These are phyloP conservation scores for Vulpes lagopus DNA, from an alignment of 2,113 vertebrate genomes.

Conservation along the genomic window DNA sequence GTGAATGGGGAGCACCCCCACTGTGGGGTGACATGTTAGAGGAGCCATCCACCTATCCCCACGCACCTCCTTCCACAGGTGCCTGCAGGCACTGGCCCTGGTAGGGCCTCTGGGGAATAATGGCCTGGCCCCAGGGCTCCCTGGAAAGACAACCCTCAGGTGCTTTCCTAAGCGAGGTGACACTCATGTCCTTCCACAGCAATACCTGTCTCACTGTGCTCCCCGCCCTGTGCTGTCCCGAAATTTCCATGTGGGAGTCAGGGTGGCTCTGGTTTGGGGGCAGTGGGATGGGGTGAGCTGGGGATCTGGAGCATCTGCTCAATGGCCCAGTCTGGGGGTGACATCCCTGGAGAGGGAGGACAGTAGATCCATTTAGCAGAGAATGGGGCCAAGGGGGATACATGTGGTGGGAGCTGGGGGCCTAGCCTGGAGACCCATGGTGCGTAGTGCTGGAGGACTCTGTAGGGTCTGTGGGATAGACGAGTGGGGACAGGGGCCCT, in stretches of 20 bases:
- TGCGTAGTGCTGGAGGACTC: background rate
- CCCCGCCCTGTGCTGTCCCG: background rate
- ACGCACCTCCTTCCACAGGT: fast-evolving
- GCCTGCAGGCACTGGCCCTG: background rate
- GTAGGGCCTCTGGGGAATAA: background rate
- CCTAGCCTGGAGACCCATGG: background rate
- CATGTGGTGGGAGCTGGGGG: background rate
- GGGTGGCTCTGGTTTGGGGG: background rate
- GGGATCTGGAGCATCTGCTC: background rate
- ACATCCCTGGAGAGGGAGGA: background rate
- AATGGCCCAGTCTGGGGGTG: background rate
- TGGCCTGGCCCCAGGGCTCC: too few relatives aligned
- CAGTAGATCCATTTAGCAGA: background rate
- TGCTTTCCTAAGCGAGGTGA: fast-evolving
- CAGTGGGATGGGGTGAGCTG: background rate
- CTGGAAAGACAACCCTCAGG: background rate
- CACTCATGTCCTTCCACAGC: fast-evolving
- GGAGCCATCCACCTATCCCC: fast-evolving
- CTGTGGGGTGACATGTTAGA: background rate
- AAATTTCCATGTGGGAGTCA: background rate
- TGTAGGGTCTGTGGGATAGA: background rate
- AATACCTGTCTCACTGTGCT: fast-evolving
- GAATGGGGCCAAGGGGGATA: background rate
- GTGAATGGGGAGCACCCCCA: fast-evolving
- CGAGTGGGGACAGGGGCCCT: background rate